These are phyloP conservation scores for Etheostoma cragini DNA, from an alignment of 2,113 vertebrate genomes.

Conservation along the genomic window DNA sequence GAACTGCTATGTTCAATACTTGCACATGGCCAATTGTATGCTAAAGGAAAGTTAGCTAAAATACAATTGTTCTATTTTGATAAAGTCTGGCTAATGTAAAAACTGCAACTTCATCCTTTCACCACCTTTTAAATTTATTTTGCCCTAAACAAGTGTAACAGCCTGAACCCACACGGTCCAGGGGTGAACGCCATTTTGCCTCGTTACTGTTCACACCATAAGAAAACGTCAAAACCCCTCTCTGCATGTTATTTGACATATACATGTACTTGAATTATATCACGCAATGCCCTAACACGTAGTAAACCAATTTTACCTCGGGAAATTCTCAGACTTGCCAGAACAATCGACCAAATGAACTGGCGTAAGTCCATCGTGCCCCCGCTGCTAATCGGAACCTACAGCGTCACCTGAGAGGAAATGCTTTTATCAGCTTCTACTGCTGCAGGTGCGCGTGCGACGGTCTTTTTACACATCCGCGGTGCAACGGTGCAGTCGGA, in stretches of 20 bases:
- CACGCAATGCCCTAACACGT: not conserved
- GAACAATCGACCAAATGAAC: constrained; percentile 37
- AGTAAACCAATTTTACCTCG: constrained; percentile 54
- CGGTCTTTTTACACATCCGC: not conserved
- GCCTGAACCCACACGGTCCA: not conserved
- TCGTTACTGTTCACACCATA: not conserved
- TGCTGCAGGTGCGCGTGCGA: constrained; percentile 28
- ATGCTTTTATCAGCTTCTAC: constrained; percentile 36
- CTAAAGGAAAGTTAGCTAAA: not conserved
- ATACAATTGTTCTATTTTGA: not conserved
- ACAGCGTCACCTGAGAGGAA: constrained; percentile 30
- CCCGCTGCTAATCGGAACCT: constrained; percentile 36
- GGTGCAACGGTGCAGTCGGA: not conserved
- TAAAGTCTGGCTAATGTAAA: not conserved
- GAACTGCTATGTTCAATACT: no score
- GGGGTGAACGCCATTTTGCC: not conserved
- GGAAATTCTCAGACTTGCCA: constrained; percentile 26
- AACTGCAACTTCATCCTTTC: not conserved
- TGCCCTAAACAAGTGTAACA: not conserved
- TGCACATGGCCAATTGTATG: not conserved
- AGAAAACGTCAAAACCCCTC: not conserved
- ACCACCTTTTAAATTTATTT: not conserved
- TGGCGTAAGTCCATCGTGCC: constrained; percentile 62
- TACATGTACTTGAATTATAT: not conserved
- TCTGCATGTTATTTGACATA: not conserved